phyloP scores from a whole-genome alignment of 1,140 invertebrate species.

The Neodiprion lecontei region DNA sequence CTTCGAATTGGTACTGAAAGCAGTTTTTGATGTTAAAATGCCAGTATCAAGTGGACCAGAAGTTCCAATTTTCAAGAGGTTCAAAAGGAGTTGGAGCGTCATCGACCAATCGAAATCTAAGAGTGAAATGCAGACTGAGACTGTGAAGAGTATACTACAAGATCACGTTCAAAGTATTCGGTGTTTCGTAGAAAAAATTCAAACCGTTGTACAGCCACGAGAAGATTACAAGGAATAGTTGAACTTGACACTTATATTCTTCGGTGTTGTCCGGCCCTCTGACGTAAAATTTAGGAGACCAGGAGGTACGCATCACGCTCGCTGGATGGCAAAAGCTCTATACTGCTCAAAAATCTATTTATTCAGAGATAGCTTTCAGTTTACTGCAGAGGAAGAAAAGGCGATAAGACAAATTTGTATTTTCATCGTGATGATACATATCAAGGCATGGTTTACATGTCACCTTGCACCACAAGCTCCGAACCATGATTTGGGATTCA shows the following conservation, averaged over 20 bases:
- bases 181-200: too few species aligned
- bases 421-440: constrained; percentile 29
- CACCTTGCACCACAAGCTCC: constrained; percentile 29
- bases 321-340: constrained; percentile 50
- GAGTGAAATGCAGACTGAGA: neutral
- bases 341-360: constrained; percentile 44
- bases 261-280: constrained; percentile 19
- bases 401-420: constrained; percentile 34
- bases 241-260: constrained; percentile 32
- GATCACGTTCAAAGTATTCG: too few species aligned
- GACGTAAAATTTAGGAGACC: constrained; percentile 28
- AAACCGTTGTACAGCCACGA: constrained; percentile 24
- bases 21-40: constrained; percentile 28
- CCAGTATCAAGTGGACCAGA: constrained; percentile 35
- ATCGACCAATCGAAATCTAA: constrained; percentile 32
- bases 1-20: constrained; percentile 34
- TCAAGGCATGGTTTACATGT: constrained; percentile 32
- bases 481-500: constrained; percentile 33
- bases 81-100: constrained; percentile 30
- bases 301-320: constrained; percentile 39
- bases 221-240: constrained; percentile 38
- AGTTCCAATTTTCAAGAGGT: constrained; percentile 38
- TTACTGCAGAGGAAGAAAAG: constrained; percentile 28
- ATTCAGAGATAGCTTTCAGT: constrained; percentile 33
- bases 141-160: neutral